A percentile compares a stretch with the other conserved stretches of the same genome.
These are phyloP conservation scores for Ramphastos sulfuratus DNA, from an alignment of 2,113 vertebrate genomes.

Conservation along the genomic window DNA sequence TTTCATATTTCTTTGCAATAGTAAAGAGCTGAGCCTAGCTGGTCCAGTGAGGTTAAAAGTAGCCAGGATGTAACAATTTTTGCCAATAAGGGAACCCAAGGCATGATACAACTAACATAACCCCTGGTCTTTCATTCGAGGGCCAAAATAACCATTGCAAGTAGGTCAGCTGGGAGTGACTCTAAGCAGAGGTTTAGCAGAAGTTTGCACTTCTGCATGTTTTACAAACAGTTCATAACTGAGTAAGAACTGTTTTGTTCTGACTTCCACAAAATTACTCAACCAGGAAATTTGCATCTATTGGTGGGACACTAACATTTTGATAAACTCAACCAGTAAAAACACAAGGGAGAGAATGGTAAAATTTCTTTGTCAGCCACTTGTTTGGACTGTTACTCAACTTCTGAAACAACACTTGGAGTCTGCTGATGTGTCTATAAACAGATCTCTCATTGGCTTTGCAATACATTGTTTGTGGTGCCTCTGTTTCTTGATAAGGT, in stretches of 20 bases:
- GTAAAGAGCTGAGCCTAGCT: not conserved
- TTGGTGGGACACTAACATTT: not conserved
- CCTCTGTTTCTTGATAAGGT: constrained; percentile 1
- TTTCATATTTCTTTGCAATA: not conserved
- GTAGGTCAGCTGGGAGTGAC: not conserved
- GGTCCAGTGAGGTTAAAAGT: not conserved
- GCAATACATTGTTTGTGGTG: not conserved
- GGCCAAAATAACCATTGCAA: not conserved
- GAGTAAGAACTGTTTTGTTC: not conserved
- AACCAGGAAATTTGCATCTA: not conserved
- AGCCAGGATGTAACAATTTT: not conserved
- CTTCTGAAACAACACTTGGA: not conserved
- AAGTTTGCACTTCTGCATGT: not conserved
- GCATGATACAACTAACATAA: not conserved
- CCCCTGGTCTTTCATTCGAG: not conserved
- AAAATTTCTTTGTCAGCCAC: not conserved
- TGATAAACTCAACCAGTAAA: not conserved
- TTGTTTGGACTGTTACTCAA: not conserved
- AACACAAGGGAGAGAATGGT: not conserved
- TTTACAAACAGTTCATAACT: not conserved
- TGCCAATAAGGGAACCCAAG: not conserved
- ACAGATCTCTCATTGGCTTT: not conserved
- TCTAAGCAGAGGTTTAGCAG: not conserved
- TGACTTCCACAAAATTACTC: not conserved
- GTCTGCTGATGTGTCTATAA: not conserved